Evolutionary conservation across 2,888 invertebrate species (phyloP), one percentile per base, ranked within the genome.

Genomic region (Cryptocheilus praepositus): DNA sequence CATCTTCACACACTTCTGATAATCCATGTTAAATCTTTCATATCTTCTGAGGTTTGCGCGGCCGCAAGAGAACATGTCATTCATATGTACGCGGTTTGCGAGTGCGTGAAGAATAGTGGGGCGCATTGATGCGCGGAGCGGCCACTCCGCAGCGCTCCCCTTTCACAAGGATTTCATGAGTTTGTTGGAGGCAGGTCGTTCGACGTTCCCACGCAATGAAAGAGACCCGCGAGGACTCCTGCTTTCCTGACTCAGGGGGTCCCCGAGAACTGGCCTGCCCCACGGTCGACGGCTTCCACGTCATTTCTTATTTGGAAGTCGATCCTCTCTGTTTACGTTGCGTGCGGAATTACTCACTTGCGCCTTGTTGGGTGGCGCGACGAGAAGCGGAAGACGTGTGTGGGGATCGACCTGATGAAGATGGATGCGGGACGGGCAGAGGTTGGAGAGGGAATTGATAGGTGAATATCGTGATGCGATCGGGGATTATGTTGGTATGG

Each of bases 81-180:
- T 81, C 70, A 72, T 81, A 81, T 68, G 68, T 77, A 78, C 81
- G 83, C 79, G 81, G 79, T 81, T 81, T 77, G 78, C 79, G 77
- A 78, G 73, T 79, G 82, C 81, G 81, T 81, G 81, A 79, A 79
- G 77, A 84, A 85, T 83, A 86, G 87, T 86, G 86, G 87, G 87
- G 86, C 85, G 86, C 83, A 84, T 81, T 85, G 86, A 88, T 88
- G 88, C 88, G 87, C 87, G 87, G 87, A 87, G 87, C 88, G 88
- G 88, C 88, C 88, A 88, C 88, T 88, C 88, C 87, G 87, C 84
- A 86, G 84, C 86, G 88, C 88, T 88, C 88, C 88, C 88, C 88
- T 88, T 88, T 84, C 76, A 88, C 80, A 74, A 85, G 88, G 88
- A 83, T 61, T 70, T 60, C 81, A 88, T 79, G 77, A 83, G 56